Evolutionary conservation across 1,140 invertebrate species (phyloP).

Genomic region (Tetraneura akinire): DNA sequence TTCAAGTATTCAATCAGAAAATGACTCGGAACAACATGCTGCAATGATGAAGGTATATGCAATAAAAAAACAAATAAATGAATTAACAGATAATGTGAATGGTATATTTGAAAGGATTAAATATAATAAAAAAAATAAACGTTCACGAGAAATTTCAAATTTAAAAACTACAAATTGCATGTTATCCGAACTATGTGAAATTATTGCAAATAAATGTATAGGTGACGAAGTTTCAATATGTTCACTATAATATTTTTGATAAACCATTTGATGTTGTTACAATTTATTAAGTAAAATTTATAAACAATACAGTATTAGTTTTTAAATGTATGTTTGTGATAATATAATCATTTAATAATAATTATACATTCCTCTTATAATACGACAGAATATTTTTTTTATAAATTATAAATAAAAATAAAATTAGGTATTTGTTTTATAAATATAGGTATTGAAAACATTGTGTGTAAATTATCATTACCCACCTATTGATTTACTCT

Average conservation of each 20-base stretch:
- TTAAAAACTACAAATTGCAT: neutral
- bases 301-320: no score
- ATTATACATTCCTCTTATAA: neutral
- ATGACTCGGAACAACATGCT: neutral
- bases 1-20: conserved; percentile 32
- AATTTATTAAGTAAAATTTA: no score
- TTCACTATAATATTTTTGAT: neutral
- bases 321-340: no score
- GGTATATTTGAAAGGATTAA: neutral
- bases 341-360: neutral
- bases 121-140: neutral
- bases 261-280: neutral
- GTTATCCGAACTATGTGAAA: neutral
- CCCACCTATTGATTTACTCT: no score
- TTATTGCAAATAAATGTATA: neutral
- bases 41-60: neutral
- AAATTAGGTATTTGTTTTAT: no score
- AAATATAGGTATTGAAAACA: no score
- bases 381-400: neutral
- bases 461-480: no score
- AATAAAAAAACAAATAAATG: conserved; percentile 18
- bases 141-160: conserved; percentile 1
- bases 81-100: neutral
- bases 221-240: neutral
- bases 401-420: neutral